phyloP scores from a whole-genome alignment of 2,797 vertebrate species.

The Rachycentron canadum region DNA sequence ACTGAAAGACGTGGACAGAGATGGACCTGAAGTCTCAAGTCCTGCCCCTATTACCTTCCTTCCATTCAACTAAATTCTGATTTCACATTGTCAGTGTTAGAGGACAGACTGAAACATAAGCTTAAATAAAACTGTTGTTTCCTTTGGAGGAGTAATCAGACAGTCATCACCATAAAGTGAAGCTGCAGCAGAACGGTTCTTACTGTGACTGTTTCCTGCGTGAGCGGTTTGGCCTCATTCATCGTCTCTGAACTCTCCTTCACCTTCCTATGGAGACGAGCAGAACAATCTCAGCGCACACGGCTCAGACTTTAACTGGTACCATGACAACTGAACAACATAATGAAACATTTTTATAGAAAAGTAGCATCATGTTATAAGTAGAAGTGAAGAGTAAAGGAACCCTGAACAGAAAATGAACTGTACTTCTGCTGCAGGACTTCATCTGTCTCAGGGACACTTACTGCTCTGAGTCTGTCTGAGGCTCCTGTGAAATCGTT shows the following conservation, averaged over 20 bases:
- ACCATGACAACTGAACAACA: constrained; percentile 3
- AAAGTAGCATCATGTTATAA: not conserved
- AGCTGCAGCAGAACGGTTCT: constrained; percentile 59
- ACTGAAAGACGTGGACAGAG: not conserved
- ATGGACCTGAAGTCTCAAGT: not conserved
- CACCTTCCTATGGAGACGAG: constrained; percentile 80
- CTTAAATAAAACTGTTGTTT: not conserved
- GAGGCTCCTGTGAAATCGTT: constrained; percentile 1
- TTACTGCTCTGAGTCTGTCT: constrained; percentile 59
- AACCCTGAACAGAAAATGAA: not conserved
- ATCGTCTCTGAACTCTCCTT: constrained; percentile 80
- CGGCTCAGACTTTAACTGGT: constrained; percentile 1
- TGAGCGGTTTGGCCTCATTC: constrained; percentile 71
- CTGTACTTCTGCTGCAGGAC: not conserved
- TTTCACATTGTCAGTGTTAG: not conserved
- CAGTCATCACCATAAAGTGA: not conserved
- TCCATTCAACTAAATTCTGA: not conserved
- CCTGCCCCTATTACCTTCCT: too few relatives aligned
- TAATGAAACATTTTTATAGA: not conserved
- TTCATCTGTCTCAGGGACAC: constrained; percentile 23
- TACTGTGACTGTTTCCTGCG: constrained; percentile 86
- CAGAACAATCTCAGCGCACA: constrained; percentile 14
- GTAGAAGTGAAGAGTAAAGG: not conserved
- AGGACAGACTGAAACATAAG: not conserved
- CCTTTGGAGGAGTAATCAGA: not conserved